These are phyloP conservation scores for Pomacea maculata DNA, from an alignment of 1,140 invertebrate genomes.

Conservation along the genomic window DNA sequence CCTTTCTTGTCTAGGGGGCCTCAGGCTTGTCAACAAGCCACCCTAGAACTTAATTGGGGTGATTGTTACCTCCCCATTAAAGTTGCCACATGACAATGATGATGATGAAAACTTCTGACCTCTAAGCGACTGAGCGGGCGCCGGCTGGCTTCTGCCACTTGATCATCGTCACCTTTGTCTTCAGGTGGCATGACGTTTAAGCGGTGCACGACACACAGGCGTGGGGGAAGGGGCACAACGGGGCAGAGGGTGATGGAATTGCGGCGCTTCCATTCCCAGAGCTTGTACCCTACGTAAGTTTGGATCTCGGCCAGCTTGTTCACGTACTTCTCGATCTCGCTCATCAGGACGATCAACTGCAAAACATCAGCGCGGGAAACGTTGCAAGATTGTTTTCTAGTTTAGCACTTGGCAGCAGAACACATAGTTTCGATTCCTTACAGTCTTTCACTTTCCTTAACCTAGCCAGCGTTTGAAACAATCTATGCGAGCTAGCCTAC, in stretches of 20 bases:
- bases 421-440: background rate
- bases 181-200: conserved; percentile 5
- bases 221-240: background rate
- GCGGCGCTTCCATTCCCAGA: background rate
- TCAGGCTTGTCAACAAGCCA: background rate
- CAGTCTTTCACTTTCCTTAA: too few species aligned
- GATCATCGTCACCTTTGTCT: background rate
- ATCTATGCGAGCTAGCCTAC: too few species aligned
- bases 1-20: too few species aligned
- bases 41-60: too few species aligned
- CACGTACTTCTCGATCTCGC: conserved; percentile 14
- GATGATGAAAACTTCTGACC: background rate
- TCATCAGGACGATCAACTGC: conserved; percentile 2
- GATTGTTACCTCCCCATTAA: too few species aligned
- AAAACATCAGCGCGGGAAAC: background rate
- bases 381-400: background rate
- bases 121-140: conserved; percentile 1
- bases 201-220: background rate
- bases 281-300: background rate
- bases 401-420: background rate
- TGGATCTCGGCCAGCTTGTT: conserved; percentile 11
- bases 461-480: too few species aligned
- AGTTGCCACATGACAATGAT: too few species aligned
- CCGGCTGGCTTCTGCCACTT: background rate
- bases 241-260: background rate